phyloP scores from a whole-genome alignment of 1,140 invertebrate species.

The Ylistrum balloti region DNA sequence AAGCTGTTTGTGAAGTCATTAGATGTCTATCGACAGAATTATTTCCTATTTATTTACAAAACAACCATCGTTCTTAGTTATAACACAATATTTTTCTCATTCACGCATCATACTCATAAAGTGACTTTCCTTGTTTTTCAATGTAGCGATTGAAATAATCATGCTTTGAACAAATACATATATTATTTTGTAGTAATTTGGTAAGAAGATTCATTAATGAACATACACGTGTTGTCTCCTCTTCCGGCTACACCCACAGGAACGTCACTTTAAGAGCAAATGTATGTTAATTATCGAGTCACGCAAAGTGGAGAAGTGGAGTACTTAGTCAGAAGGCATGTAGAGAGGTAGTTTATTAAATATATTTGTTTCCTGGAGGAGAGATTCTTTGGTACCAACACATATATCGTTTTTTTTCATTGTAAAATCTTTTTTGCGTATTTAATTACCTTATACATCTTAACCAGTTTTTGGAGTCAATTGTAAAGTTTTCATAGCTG shows the following conservation, averaged over 20 bases:
- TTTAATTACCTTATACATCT: no score
- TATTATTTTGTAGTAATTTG: background rate
- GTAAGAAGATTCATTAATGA: background rate
- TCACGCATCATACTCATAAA: background rate
- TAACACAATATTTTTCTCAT: background rate
- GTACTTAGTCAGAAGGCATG: no score
- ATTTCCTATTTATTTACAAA: no score
- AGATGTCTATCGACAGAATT: background rate
- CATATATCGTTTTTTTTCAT: no score
- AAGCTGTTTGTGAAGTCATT: no score
- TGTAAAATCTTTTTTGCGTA: no score
- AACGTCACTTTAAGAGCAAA: background rate
- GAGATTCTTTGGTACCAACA: no score
- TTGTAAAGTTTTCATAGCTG: no score
- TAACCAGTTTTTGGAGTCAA: no score
- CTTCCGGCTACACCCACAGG: background rate
- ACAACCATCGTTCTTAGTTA: background rate
- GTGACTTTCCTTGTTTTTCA: constrained; percentile 4
- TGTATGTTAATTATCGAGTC: background rate
- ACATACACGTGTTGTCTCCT: background rate
- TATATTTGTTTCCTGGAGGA: no score
- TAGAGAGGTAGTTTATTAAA: no score
- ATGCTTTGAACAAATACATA: background rate
- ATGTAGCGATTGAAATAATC: background rate
- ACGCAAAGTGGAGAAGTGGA: no score